Evolutionary conservation across 2,113 vertebrate genomes (phyloP), one percentile per base, ranked within the genome.

Genomic region (Fulmarus glacialis): DNA sequence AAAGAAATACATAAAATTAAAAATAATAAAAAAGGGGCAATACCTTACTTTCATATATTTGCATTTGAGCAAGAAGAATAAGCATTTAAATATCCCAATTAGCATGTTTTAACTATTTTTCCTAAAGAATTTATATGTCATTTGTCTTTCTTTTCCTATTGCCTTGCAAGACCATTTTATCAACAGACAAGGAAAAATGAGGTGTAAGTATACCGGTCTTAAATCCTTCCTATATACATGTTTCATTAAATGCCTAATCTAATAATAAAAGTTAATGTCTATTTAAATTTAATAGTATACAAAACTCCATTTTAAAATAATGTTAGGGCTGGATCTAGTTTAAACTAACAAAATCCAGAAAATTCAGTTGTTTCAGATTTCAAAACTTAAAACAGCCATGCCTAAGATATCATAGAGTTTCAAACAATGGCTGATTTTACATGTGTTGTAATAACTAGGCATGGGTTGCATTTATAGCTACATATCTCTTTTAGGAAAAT

Each of bases 101-200:
- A 77, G 32, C 27, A 86, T 36, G 71, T 81, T 94, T 94, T 86
- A 95, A 86, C 29, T 80, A 73, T 78, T 95, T 93, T 96, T 86
- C 42, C 59, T 84, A 19, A 90, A 81, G 9, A 93, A 79, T 71
- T 36, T 63, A 10, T 40, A 62, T 67, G 17, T 24, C 2, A 83
- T 82, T 87, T 85, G 70, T 45, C 90, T 79, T 70, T 70, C 29
- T 93, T 82, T 73, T 68, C 29, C 45, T 89, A 62, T 47, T 91
- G 55, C 68, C 50, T 81, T 81, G 55, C 22, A 96, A 77, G 60
- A 87, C 7, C 12, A 42, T 87, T 95, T 95, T 89, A 84, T 67
- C 68, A 93, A 91, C 52, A 93, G 60, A 80, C 29, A 59, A 95
- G 63, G 38, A 95, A 95, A 96, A 95, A 81, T 66, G 16, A 96